A percentile compares a stretch with the other conserved stretches of the same genome.
Evolutionary conservation across 2,113 vertebrate genomes (phyloP).

Genomic region (Alosa alosa): DNA sequence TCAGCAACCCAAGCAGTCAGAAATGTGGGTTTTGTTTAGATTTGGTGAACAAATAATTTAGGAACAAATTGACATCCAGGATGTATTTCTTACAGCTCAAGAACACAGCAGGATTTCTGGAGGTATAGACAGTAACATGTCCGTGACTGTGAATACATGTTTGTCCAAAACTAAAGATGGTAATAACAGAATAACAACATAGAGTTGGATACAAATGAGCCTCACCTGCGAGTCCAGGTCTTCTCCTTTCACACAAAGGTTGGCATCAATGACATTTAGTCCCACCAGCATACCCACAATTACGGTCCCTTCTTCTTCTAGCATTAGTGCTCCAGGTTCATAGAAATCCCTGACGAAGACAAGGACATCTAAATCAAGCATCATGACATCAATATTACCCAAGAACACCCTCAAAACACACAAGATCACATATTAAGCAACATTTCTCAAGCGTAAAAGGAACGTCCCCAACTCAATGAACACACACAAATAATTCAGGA

Average conservation of each 20-base stretch:
- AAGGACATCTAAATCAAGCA: too few species aligned
- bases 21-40: background rate
- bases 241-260: conserved; percentile 98
- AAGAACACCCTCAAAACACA: too few species aligned
- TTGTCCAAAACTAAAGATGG: background rate
- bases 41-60: too few species aligned
- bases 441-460: too few species aligned
- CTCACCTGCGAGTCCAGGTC: conserved; percentile 94
- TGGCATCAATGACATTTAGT: conserved; percentile 95
- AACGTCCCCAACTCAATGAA: too few species aligned
- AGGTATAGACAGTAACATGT: background rate
- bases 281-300: conserved; percentile 93
- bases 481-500: too few species aligned
- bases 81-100: too few species aligned
- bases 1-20: background rate
- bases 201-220: background rate
- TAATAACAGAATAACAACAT: background rate
- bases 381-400: too few species aligned
- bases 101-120: background rate
- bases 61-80: too few species aligned
- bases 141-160: background rate
- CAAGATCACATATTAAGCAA: too few species aligned
- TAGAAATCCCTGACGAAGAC: conserved; percentile 86
- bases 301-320: conserved; percentile 94
- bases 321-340: conserved; percentile 85